Evolutionary conservation across 2,888 invertebrate species (phyloP), one percentile per base, ranked within the genome.

Genomic region (Carterocephalus palaemon): DNA sequence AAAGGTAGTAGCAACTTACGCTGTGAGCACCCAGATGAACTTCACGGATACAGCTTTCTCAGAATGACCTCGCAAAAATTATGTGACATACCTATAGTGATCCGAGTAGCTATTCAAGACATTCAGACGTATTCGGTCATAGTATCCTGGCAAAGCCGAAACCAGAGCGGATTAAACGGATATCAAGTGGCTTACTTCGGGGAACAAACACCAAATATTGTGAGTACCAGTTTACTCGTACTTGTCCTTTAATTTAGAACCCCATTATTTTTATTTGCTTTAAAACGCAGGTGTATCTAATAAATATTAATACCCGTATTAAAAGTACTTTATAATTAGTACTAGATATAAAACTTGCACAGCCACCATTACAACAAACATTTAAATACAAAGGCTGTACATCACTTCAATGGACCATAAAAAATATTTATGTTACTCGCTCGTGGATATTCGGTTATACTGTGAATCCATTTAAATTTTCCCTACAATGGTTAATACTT

Each of bases 81-180:
- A 72, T 96, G 96, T 77, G 92, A 95, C 67, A 90, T 92, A 46
- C 95, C 95, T 37, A 88, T 95, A 67, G 92, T 96, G 62, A 89
- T 93, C 55, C 93, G 94, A 74, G 89, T 96, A 53, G 95, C 94
- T 59, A 94, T 95, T 63, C 94, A 95, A 87, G 95, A 95, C 75
- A 93, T 96, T 51, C 94, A 95, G 73, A 94, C 95, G 29, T 94
- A 92, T 79, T 94, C 95, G 42, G 92, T 95, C 52, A 88, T 95
- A 60, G 94, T 95, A 15, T 93, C 95, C 56, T 96, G 96, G 96
- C 95, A 95, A 75, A 93, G 94, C 65, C 90, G 95, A 59, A 95
- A 95, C 80, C 93, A 95, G 75, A 93, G 93, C 46, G 93, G 93
- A 48, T 88, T 96, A 62, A 92, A 90, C 62, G 95, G 95, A 55